Base-by-base conservation (phyloP, 2,113 vertebrate genomes). In the Pelvicachromis taeniatus region DNA sequence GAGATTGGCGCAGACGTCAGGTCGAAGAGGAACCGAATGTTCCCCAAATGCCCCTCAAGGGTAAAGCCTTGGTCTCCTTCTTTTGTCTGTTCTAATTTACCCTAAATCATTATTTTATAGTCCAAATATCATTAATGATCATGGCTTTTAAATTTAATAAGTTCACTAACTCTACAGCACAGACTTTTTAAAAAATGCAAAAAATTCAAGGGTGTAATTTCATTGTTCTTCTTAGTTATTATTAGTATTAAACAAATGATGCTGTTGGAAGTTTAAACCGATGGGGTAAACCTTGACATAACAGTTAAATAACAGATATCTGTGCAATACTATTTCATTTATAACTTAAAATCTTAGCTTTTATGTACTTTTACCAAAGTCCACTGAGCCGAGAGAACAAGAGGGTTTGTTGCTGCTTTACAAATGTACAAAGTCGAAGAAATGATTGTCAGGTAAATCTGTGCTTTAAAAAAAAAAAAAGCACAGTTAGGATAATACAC, bases 1-100 rank as follows among this genome's bases (percentile, higher is more conserved):
- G 58, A 50, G 59, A 89, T 58, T 70, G 85, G 53, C 55, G 21
- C 70, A 88, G 91, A 91, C 84, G 80, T 89, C 90, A 86, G 93
- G 87, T 93, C 91, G 85, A 42, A 81, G 68, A 88, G 80, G 90
- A 91, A 92, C 90, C 77, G 4, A 50, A 55, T 92, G 93, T 95
- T 93, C 91, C 85, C 63, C 31, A 59, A 82, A 81, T 77, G 38
- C 33, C 90, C 26, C 70, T 94, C 91, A 93, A 92, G 93, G 91
- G 13, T 87, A 84, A 70, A 89, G 58, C 87, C 85, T 92, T 89
- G 83, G 35, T 80, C 80, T 73, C 61, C 68, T 48, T 73, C 65
- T 54, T 29, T 63, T 61, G 85, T 80, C 83, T 87, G 40, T 26
- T 77, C 53, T 82, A 82, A 81, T 21, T 19, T 2, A 78, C 17